Conservation (phyloP, 2,113 vertebrate genomes). For the Chinchilla lanigera region DNA sequence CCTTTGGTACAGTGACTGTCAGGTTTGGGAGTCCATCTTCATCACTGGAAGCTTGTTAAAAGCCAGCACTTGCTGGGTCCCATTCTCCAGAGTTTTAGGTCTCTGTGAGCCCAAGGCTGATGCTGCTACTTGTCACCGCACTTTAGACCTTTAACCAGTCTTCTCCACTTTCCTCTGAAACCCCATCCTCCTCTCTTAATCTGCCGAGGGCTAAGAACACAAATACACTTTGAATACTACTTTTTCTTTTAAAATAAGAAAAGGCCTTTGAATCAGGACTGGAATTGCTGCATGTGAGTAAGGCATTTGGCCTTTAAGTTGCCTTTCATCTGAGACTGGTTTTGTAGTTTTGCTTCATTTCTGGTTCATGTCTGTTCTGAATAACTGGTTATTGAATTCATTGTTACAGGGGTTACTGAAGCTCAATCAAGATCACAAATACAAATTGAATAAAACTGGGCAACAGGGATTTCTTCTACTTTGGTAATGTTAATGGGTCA, state of each 20-base stretch:
- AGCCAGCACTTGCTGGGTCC: neutral
- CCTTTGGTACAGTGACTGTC: neutral
- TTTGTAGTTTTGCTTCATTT: neutral
- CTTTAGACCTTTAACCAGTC: neutral
- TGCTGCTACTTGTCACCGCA: neutral
- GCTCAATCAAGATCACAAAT: conserved; percentile 12
- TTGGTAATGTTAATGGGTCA: neutral
- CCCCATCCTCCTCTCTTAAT: neutral
- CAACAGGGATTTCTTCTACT: neutral
- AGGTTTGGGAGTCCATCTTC: neutral
- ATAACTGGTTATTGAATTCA: conserved; percentile 23
- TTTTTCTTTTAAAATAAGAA: neutral
- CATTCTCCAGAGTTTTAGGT: neutral
- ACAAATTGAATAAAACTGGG: conserved; percentile 35
- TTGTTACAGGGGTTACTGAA: conserved; percentile 33
- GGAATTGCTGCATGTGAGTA: conserved; percentile 23
- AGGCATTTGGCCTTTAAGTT: neutral
- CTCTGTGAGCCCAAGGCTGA: neutral
- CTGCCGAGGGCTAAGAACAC: neutral
- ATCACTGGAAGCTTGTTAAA: neutral
- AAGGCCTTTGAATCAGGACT: conserved; percentile 1
- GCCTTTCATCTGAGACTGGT: neutral
- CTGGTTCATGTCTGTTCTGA: neutral
- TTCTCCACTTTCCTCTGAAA: neutral
- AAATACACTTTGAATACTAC: neutral